Evolutionary conservation across 2,113 vertebrate species (phyloP).

Genomic region (Ophthalmotilapia sp.): DNA sequence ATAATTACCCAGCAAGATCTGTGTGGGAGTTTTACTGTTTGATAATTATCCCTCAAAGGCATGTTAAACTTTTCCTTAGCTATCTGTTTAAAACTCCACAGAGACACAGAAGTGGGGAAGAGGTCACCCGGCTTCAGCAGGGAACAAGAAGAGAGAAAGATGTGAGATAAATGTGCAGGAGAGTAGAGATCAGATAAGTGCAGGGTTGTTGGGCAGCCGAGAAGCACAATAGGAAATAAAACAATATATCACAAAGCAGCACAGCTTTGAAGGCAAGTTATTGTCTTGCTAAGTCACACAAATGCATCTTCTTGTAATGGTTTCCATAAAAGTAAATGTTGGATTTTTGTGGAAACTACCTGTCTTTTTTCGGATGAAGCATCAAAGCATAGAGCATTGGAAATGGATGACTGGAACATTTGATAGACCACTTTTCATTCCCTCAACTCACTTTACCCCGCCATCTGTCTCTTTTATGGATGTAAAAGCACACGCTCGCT

Average conservation of each 20-base stretch:
- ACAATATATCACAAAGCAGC: conserved; percentile 11
- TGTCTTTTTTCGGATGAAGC: background rate
- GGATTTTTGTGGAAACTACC: background rate
- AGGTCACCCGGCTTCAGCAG: conserved; percentile 28
- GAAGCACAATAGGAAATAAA: conserved; percentile 20
- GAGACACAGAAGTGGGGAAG: conserved; percentile 22
- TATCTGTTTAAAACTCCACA: conserved; percentile 40
- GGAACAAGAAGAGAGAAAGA: background rate
- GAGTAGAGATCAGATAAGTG: conserved; percentile 22
- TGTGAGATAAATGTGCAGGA: conserved; percentile 1
- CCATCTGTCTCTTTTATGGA: conserved; percentile 43
- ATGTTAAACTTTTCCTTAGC: conserved; percentile 59
- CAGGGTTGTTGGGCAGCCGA: background rate
- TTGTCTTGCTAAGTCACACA: background rate
- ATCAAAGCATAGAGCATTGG: conserved; percentile 5
- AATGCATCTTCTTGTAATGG: conserved; percentile 6
- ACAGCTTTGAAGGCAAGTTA: background rate
- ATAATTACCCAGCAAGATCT: conserved; percentile 61
- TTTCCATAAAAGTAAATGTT: conserved; percentile 20
- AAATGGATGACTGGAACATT: conserved; percentile 30
- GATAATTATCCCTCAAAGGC: conserved; percentile 68
- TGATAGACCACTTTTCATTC: conserved; percentile 35
- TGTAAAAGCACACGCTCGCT: background rate
- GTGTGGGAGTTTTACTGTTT: conserved; percentile 64
- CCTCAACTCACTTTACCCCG: background rate